These are phyloP conservation scores for Drosophila equinoxialis DNA, from an alignment of 1,140 invertebrate genomes.

Conservation along the genomic window DNA sequence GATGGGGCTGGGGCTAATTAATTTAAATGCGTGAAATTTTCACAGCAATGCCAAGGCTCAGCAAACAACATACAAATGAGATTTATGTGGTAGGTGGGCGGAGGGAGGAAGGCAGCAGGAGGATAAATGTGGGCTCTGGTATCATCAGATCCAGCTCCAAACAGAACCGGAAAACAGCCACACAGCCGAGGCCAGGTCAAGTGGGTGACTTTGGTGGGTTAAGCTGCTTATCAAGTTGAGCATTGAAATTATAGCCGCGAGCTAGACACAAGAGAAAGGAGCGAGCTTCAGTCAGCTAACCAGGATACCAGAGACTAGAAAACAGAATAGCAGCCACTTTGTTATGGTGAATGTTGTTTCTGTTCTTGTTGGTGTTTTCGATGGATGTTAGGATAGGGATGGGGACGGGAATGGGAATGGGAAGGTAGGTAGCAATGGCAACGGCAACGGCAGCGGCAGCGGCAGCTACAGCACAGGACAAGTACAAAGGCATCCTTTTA, in stretches of 20 bases:
- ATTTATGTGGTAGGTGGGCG: background rate
- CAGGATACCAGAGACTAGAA: slow-evolving; percentile 43
- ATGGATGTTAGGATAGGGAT: background rate
- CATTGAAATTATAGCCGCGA: slow-evolving; percentile 81
- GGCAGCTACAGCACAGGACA: slow-evolving; percentile 52
- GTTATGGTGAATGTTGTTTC: slow-evolving; percentile 59
- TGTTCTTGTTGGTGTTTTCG: slow-evolving; percentile 42
- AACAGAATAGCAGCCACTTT: slow-evolving; percentile 55
- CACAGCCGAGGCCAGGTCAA: slow-evolving; percentile 6
- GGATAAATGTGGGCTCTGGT: slow-evolving; percentile 14
- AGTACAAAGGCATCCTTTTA: slow-evolving; percentile 81
- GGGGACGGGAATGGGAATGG: background rate
- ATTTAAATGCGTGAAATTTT: slow-evolving; percentile 73
- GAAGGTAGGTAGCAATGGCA: background rate
- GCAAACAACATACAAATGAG: slow-evolving; percentile 52
- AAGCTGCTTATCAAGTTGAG: slow-evolving; percentile 81
- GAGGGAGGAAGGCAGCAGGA: background rate
- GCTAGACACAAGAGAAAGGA: slow-evolving; percentile 70
- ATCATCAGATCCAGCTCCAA: slow-evolving; percentile 38
- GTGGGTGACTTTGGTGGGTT: slow-evolving; percentile 58
- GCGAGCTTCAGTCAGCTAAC: slow-evolving; percentile 22
- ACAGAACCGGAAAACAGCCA: slow-evolving; percentile 8
- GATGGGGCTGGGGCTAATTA: slow-evolving; percentile 50
- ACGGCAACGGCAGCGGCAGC: slow-evolving; percentile 33
- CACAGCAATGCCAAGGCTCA: slow-evolving; percentile 61